Evolutionary conservation across 1,140 invertebrate species (phyloP), one percentile per base, ranked within the genome.

Genomic region (Triops longicaudatus): DNA sequence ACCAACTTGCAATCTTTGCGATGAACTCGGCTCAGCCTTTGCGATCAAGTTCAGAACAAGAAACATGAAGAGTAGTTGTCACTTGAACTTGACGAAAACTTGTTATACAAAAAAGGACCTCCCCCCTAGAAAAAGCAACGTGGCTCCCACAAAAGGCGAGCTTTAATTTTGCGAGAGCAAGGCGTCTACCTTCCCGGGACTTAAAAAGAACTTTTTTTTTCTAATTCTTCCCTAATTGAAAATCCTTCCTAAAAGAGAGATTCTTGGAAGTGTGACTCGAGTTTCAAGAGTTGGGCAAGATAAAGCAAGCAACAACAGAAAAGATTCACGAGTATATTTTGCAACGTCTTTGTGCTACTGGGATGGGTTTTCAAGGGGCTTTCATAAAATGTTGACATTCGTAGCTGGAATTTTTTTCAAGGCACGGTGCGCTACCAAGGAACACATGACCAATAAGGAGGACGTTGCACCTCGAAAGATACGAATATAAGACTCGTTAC

Each of bases 221-320:
- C 17, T n/a, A 63, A 17, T 63, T 17, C 50, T 5, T 63, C 14
- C 6, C 14, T 22, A 17, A n/a, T 63, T 63, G 50, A 63, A 37
- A 37, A 37, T 37, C 7, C 31, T 37, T 4, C 31, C 31, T 37
- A 37, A 37, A 37, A 37, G 7, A 37, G 31, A 14, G n/a, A 63
- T 63, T 63, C 50, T 63, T 63, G n/a, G 50, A 63, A 63, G 50
- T 63, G 50, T 63, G 50, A 63, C 50, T 63, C 7, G 50, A 63
- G 50, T 63, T 63, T 63, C 50, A n/a, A 37, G 14, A 63, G 50
- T 63, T 63, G 50, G 7, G 31, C 31, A 37, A 37, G 31, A 37
- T 37, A 37, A 37, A 7, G 31, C 31, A n/a, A n/a, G n/a, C n/a
- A n/a, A n/a, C n/a, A n/a, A n/a, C n/a, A n/a, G 31, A 37, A 37